Evolutionary conservation across 2,797 vertebrate species (phyloP).

Genomic region (Paramormyrops hopkinsi): DNA sequence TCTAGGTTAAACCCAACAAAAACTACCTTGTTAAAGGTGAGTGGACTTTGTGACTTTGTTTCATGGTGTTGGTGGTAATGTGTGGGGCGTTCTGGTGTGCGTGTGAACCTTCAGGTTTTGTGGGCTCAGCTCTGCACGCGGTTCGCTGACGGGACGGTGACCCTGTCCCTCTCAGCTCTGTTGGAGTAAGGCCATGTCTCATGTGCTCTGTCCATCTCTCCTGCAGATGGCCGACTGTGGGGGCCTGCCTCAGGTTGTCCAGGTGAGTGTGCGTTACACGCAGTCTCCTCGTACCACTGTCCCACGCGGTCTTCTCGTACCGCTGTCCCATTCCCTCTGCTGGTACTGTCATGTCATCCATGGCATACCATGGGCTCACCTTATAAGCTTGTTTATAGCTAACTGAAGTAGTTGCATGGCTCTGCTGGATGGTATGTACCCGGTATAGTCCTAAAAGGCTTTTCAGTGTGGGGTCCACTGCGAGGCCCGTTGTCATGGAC

Average conservation of each 20-base stretch:
- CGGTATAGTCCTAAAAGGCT: neutral
- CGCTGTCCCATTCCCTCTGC: neutral
- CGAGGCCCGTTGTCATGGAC: neutral
- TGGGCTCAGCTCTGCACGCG: neutral
- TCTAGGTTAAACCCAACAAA: slow-evolving; percentile 90
- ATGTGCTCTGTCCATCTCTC: neutral
- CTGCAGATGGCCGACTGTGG: slow-evolving; percentile 95
- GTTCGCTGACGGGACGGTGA: neutral
- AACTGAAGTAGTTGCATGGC: neutral
- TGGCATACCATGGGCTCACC: neutral
- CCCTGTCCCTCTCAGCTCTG: neutral
- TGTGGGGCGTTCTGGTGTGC: neutral
- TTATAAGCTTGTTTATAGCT: neutral
- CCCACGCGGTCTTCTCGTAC: neutral
- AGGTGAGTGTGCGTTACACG: slow-evolving; percentile 60
- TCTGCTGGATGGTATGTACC: neutral
- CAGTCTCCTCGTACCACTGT: neutral
- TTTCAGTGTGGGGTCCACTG: neutral
- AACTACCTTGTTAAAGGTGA: slow-evolving; percentile 89
- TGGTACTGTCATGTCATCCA: neutral
- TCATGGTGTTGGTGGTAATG: neutral
- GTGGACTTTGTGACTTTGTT: neutral
- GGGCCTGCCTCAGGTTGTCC: slow-evolving; percentile 89
- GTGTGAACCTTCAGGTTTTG: neutral
- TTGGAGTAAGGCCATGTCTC: neutral